Evolutionary conservation across 2,113 vertebrate genomes (phyloP).

Genomic region (Leiothrix lutea): DNA sequence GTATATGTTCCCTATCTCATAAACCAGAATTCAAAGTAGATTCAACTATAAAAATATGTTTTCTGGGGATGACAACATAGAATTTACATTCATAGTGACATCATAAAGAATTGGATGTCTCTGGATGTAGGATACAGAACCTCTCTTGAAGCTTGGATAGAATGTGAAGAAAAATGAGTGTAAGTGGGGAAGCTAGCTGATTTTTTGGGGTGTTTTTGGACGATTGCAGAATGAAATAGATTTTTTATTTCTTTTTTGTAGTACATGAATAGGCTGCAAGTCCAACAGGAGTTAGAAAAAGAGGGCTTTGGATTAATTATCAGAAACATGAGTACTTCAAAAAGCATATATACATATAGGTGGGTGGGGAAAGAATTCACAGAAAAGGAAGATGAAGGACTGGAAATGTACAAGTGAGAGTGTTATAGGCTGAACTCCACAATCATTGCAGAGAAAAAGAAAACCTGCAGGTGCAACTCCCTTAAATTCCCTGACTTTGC

Average conservation of each 20-base stretch:
- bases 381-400: not conserved
- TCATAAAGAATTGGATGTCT: not conserved
- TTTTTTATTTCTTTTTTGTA: not conserved
- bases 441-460: not conserved
- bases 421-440: not conserved
- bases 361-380: not conserved
- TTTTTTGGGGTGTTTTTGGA: not conserved
- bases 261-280: not conserved
- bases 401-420: not conserved
- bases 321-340: not conserved
- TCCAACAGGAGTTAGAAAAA: not conserved
- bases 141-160: not conserved
- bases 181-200: not conserved
- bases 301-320: not conserved
- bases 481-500: conserved; percentile 19
- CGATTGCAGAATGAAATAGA: not conserved
- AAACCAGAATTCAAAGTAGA: not conserved
- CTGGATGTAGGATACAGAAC: not conserved
- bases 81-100: not conserved
- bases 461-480: conserved; percentile 24
- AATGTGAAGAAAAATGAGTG: not conserved
- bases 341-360: not conserved
- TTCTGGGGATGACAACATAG: not conserved
- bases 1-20: not conserved
- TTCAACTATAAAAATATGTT: not conserved